Evolutionary conservation across 1,140 invertebrate species (phyloP).

Genomic region (Dendroctonus valens): DNA sequence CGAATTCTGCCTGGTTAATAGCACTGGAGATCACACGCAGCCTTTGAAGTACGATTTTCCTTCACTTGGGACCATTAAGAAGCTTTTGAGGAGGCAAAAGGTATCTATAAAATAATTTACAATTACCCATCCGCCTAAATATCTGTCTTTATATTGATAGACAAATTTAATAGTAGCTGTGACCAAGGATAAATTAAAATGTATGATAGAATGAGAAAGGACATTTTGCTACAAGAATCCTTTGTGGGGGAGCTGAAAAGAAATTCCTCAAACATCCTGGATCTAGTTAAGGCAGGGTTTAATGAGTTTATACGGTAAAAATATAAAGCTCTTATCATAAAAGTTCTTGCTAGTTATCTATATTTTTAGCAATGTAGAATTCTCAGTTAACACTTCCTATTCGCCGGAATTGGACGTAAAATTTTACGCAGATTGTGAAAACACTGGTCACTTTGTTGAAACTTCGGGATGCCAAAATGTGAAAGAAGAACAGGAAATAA

Average conservation of each 20-base stretch:
- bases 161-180: constrained; percentile 64
- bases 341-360: neutral
- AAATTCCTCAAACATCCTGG: constrained; percentile 62
- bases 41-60: constrained; percentile 61
- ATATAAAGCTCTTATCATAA: neutral
- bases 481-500: constrained; percentile 56
- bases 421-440: constrained; percentile 59
- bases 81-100: constrained; percentile 57
- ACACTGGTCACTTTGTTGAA: constrained; percentile 49
- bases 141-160: constrained; percentile 41
- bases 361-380: constrained; percentile 57
- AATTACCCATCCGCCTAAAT: too few species aligned
- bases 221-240: constrained; percentile 55
- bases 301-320: constrained; percentile 21
- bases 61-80: constrained; percentile 60
- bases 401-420: constrained; percentile 53
- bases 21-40: constrained; percentile 56
- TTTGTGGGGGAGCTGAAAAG: constrained; percentile 59
- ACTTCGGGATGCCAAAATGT: constrained; percentile 57
- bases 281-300: constrained; percentile 54
- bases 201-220: constrained; percentile 55
- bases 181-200: constrained; percentile 52
- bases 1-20: constrained; percentile 57
- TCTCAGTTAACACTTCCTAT: constrained; percentile 54
- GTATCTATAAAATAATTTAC: constrained; percentile 2